These are phyloP conservation scores for Coendou prehensilis DNA, from an alignment of 2,797 vertebrate genomes.

Conservation along the genomic window DNA sequence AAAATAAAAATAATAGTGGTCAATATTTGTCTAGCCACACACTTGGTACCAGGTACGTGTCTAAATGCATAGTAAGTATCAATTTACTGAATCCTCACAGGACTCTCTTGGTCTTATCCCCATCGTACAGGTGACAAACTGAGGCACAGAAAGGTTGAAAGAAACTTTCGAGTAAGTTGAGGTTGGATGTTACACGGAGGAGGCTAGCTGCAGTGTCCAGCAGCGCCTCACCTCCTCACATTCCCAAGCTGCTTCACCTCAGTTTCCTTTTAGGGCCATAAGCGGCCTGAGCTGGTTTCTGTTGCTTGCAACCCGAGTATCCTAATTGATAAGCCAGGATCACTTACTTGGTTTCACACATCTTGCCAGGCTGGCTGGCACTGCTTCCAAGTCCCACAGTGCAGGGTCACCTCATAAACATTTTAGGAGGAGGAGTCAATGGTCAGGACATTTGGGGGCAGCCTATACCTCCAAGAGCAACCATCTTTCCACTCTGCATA, in stretches of 20 bases:
- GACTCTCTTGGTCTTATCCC: not conserved
- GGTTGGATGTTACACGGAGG: not conserved
- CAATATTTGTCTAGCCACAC: not conserved
- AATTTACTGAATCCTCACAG: not conserved
- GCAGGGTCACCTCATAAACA: slow-evolving; percentile 9
- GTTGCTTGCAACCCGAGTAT: slow-evolving; percentile 63
- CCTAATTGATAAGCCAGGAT: slow-evolving; percentile 26
- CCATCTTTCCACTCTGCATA: not conserved
- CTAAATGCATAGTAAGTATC: not conserved
- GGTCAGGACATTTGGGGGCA: not conserved
- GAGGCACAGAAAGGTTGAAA: not conserved
- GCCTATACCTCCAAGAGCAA: not conserved
- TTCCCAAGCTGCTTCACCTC: not conserved
- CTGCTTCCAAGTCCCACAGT: not conserved
- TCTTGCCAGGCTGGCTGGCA: not conserved
- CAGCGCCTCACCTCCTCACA: not conserved
- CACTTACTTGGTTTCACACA: slow-evolving; percentile 60
- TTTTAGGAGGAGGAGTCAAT: not conserved
- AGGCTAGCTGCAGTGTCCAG: not conserved
- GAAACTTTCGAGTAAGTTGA: not conserved
- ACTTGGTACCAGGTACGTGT: not conserved
- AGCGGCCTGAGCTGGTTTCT: slow-evolving; percentile 54
- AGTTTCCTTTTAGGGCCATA: not conserved
- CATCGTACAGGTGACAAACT: not conserved
- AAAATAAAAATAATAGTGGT: slow-evolving; percentile 33